A percentile compares a stretch with the other conserved stretches of the same genome.
Evolutionary conservation across 2,113 vertebrate species (phyloP).

Genomic region (Bothrops jararaca): DNA sequence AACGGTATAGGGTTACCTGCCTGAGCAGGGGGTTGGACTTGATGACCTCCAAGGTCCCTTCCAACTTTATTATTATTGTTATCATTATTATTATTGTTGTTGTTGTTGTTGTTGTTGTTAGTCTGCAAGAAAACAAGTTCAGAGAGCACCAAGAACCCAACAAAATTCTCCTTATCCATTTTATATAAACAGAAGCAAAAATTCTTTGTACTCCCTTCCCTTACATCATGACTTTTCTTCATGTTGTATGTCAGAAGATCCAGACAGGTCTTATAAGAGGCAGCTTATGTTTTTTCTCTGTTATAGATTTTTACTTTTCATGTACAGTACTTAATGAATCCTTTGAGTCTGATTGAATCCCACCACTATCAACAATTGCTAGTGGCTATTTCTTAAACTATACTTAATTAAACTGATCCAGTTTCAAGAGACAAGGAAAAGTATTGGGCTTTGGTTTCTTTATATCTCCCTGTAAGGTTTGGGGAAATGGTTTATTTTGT

Average conservation of each 20-base stretch:
- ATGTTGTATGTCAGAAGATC: not conserved
- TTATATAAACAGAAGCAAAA: not conserved
- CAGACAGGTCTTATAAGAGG: not conserved
- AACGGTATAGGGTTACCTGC: too few relatives aligned
- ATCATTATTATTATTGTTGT: too few relatives aligned
- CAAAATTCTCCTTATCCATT: not conserved
- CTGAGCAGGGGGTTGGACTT: too few relatives aligned
- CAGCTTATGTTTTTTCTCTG: not conserved
- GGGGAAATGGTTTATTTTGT: not conserved
- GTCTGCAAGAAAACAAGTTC: not conserved
- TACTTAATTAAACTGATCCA: not conserved
- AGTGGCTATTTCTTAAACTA: not conserved
- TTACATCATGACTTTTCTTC: not conserved
- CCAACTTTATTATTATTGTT: too few relatives aligned
- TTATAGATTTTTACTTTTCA: not conserved
- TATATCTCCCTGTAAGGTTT: not conserved
- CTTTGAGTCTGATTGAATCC: not conserved
- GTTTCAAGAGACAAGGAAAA: not conserved
- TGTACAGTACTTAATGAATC: not conserved
- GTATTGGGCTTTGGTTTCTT: not conserved
- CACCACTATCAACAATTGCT: not conserved
- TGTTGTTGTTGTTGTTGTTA: too few relatives aligned
- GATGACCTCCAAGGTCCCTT: too few relatives aligned
- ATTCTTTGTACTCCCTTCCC: not conserved
- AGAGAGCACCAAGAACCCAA: not conserved